A percentile compares a stretch with the other conserved stretches of the same genome.
These are phyloP conservation scores for Dryocosmus kuriphilus DNA, from an alignment of 2,888 invertebrate genomes.

Conservation along the genomic window DNA sequence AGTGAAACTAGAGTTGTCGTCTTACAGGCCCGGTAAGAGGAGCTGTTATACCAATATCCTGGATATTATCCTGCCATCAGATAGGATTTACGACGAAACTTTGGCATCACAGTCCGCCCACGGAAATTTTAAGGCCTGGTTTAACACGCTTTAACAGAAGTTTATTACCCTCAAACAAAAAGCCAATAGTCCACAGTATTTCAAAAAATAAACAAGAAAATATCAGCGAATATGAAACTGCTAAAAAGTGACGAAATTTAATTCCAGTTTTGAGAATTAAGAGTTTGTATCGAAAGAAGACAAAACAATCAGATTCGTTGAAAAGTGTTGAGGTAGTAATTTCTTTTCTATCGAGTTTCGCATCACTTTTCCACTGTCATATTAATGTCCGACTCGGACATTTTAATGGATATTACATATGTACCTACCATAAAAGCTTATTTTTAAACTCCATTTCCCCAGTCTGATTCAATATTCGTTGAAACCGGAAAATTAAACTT, in stretches of 20 bases:
- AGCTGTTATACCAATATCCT: conserved; percentile 41
- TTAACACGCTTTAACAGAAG: conserved; percentile 5
- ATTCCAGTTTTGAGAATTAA: neutral
- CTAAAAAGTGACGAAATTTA: neutral
- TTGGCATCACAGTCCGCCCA: conserved; percentile 32
- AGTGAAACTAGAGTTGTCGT: conserved; percentile 15
- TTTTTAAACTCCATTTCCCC: neutral
- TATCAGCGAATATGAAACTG: neutral
- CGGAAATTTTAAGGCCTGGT: neutral
- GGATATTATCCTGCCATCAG: conserved; percentile 44
- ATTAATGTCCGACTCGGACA: too few species aligned
- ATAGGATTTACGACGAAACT: conserved; percentile 42
- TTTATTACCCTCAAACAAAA: neutral
- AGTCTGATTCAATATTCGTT: neutral
- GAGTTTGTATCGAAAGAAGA: neutral
- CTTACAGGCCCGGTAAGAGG: neutral
- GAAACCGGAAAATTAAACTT: neutral
- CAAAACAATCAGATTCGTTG: neutral
- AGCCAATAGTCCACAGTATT: neutral
- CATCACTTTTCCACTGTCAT: too few species aligned
- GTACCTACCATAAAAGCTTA: neutral
- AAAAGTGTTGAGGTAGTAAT: conserved; percentile 4
- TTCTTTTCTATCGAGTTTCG: neutral
- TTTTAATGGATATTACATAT: neutral
- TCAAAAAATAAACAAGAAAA: neutral